A percentile compares a stretch with the other conserved stretches of the same genome.
Evolutionary conservation across 2,113 vertebrate species (phyloP).

Genomic region (Delphinus delphis): DNA sequence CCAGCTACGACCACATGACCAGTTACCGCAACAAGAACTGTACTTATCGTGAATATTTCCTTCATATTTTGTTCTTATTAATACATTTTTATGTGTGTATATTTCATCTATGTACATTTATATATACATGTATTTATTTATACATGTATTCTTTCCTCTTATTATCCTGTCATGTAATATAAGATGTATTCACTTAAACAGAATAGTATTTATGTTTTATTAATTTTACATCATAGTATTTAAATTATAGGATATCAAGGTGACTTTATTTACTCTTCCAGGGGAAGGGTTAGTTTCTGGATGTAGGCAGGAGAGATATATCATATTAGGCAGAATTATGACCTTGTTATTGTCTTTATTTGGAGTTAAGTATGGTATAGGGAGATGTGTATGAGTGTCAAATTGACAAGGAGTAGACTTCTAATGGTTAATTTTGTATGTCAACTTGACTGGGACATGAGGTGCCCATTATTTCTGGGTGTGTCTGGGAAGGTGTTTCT

Average conservation of each 20-base stretch:
- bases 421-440: neutral
- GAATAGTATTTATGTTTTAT: neutral
- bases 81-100: neutral
- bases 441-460: neutral
- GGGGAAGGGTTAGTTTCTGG: neutral
- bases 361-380: neutral
- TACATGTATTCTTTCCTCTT: neutral
- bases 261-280: neutral
- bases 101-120: neutral
- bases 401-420: neutral
- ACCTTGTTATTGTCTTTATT: neutral
- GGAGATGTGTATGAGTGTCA: neutral
- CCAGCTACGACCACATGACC: neutral
- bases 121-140: neutral
- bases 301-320: neutral
- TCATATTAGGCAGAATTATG: neutral
- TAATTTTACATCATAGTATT: neutral
- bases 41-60: neutral
- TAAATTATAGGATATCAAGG: neutral
- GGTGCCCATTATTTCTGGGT: neutral
- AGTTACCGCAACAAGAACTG: neutral
- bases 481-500: neutral
- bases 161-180: neutral
- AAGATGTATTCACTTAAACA: neutral
- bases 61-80: neutral